phyloP scores from a whole-genome alignment of 2,888 invertebrate species.

The Drosophila siamana region DNA sequence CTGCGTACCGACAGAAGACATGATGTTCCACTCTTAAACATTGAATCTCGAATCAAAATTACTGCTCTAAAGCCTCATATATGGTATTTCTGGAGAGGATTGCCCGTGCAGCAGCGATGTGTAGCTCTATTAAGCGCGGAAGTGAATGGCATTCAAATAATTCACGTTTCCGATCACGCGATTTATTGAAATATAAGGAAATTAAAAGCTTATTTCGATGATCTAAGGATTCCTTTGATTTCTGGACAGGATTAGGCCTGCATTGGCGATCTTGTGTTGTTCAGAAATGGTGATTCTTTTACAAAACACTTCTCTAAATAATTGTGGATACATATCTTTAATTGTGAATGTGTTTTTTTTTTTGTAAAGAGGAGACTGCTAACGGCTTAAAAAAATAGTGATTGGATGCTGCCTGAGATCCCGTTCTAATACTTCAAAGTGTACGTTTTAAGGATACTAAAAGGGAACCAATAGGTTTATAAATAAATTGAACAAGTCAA shows the following conservation, averaged over 20 bases:
- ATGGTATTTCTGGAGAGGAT: constrained; percentile 70
- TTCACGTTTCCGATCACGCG: not conserved
- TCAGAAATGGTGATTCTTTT: not conserved
- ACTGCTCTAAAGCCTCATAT: not conserved
- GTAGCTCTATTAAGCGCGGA: not conserved
- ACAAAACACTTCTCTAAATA: not conserved
- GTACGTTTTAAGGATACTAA: not conserved
- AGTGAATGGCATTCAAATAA: not conserved
- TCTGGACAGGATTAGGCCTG: constrained; percentile 26
- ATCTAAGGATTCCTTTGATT: not conserved
- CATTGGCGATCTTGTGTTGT: not conserved
- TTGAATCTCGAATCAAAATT: constrained; percentile 1
- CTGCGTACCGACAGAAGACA: constrained; percentile 7
- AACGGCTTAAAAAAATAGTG: not conserved
- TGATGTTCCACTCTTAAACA: not conserved
- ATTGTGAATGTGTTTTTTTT: not conserved
- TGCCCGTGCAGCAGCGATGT: constrained; percentile 2
- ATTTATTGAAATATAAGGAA: not conserved
- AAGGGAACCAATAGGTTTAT: not conserved
- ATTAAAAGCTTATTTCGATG: not conserved
- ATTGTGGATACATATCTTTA: not conserved
- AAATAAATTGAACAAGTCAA: not conserved
- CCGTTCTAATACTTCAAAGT: not conserved
- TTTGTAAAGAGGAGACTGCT: not conserved
- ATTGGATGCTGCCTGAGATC: not conserved